These are phyloP conservation scores for Cyanoderma ruficeps DNA, from an alignment of 2,113 vertebrate genomes.

Conservation along the genomic window DNA sequence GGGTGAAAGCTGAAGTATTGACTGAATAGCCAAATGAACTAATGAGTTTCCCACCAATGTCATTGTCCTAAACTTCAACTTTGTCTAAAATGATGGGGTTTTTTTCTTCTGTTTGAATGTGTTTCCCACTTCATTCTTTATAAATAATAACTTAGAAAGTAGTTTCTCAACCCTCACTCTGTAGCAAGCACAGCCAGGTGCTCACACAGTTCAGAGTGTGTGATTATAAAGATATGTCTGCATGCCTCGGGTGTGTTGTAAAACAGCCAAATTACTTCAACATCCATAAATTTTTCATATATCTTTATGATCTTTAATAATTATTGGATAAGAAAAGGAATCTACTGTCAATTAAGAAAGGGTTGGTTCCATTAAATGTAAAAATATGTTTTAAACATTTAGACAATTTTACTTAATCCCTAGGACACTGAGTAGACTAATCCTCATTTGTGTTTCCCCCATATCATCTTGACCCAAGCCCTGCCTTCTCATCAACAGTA, in stretches of 20 bases:
- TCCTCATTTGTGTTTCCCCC: background rate
- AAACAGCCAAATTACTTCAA: constrained; percentile 63
- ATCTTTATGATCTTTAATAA: constrained; percentile 65
- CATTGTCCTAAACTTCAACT: background rate
- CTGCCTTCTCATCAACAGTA: background rate
- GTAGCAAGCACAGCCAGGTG: constrained; percentile 40
- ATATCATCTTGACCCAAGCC: background rate
- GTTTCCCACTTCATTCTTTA: background rate
- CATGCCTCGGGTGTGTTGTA: constrained; percentile 18
- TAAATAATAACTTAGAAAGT: background rate
- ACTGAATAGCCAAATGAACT: background rate
- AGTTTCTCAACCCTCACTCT: background rate
- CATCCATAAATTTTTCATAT: constrained; percentile 27
- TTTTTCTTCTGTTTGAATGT: background rate
- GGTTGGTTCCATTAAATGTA: constrained; percentile 39
- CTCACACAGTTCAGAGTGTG: background rate
- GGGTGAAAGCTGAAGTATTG: background rate
- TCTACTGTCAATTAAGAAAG: constrained; percentile 13
- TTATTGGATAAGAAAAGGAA: constrained; percentile 48
- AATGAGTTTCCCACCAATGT: background rate
- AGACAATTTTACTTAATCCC: constrained; percentile 14
- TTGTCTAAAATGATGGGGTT: background rate
- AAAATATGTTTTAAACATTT: constrained; percentile 58
- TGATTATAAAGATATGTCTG: constrained; percentile 28
- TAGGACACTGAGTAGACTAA: background rate